A percentile compares a stretch with the other conserved stretches of the same genome.
These are phyloP conservation scores for Emmelina monodactyla DNA, from an alignment of 2,888 invertebrate genomes.

Conservation along the genomic window DNA sequence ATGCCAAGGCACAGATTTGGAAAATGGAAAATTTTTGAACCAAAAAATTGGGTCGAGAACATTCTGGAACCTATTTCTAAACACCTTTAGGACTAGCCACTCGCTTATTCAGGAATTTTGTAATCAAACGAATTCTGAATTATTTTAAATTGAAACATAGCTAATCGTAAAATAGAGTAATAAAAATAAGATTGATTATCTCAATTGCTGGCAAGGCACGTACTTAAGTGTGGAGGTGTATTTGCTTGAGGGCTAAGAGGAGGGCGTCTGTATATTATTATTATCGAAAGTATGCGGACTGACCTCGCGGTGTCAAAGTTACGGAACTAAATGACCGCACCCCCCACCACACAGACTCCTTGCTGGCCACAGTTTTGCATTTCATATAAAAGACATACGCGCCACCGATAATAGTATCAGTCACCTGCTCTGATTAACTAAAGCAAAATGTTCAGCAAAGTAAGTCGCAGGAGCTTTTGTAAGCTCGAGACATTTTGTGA, in stretches of 20 bases:
- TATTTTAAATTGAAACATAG: too few species aligned
- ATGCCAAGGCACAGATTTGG: too few species aligned
- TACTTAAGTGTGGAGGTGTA: background rate
- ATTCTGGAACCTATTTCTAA: too few species aligned
- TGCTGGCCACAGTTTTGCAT: slow-evolving; percentile 57
- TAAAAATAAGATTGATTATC: background rate
- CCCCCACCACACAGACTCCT: slow-evolving; percentile 47
- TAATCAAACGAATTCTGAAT: too few species aligned
- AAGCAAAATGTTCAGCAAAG: slow-evolving; percentile 64
- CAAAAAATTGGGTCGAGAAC: too few species aligned
- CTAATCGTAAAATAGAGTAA: too few species aligned
- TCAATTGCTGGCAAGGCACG: background rate
- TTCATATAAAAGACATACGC: slow-evolving; percentile 61
- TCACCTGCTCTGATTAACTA: slow-evolving; percentile 57
- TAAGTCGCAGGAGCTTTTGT: slow-evolving; percentile 28
- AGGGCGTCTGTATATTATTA: slow-evolving; percentile 24
- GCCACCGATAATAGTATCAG: slow-evolving; percentile 57
- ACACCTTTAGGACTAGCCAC: too few species aligned
- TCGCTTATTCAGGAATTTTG: too few species aligned
- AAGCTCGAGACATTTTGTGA: background rate
- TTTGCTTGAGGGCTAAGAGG: slow-evolving; percentile 17
- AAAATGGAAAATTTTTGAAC: too few species aligned
- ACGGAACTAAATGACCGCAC: slow-evolving; percentile 62
- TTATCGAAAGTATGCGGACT: slow-evolving; percentile 34
- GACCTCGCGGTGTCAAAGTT: slow-evolving; percentile 66